These are phyloP conservation scores for Ia io DNA, from an alignment of 2,113 vertebrate genomes.

Conservation along the genomic window DNA sequence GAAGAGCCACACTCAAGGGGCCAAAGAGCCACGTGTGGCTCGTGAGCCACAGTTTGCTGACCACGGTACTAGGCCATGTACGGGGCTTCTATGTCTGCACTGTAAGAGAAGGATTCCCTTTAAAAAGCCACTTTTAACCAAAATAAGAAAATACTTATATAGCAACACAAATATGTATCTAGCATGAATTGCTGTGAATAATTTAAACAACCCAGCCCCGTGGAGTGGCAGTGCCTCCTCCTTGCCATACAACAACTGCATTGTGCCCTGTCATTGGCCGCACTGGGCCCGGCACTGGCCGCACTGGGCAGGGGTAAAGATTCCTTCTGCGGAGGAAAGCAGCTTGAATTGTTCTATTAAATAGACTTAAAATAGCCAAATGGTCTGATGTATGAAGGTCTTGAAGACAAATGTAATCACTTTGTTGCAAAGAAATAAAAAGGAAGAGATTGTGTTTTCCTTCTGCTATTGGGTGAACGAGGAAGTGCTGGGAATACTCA, in stretches of 20 bases:
- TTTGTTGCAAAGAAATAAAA: constrained; percentile 69
- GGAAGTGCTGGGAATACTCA: constrained; percentile 49
- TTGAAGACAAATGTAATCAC: constrained; percentile 51
- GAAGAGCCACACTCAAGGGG: no score
- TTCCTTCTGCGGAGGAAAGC: constrained; percentile 17
- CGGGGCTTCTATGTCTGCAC: background rate
- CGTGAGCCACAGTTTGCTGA: background rate
- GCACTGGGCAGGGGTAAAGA: background rate
- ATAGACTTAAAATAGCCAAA: constrained; percentile 43
- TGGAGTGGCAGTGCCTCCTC: background rate
- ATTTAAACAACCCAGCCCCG: constrained; percentile 60
- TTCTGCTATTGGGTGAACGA: constrained; percentile 45
- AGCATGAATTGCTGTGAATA: background rate
- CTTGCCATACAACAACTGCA: constrained; percentile 13
- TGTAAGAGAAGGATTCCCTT: background rate
- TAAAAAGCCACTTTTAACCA: constrained; percentile 21
- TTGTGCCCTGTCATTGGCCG: constrained; percentile 46
- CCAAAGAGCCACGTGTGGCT: no score
- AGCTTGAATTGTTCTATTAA: constrained; percentile 49
- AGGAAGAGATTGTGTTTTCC: constrained; percentile 54
- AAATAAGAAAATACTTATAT: constrained; percentile 62
- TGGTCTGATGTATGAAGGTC: constrained; percentile 43
- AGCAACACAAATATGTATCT: constrained; percentile 66
- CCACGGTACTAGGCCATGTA: background rate
- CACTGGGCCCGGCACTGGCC: constrained; percentile 49